Evolutionary conservation across 2,888 invertebrate species (phyloP).

Genomic region (Nomada fucata): DNA sequence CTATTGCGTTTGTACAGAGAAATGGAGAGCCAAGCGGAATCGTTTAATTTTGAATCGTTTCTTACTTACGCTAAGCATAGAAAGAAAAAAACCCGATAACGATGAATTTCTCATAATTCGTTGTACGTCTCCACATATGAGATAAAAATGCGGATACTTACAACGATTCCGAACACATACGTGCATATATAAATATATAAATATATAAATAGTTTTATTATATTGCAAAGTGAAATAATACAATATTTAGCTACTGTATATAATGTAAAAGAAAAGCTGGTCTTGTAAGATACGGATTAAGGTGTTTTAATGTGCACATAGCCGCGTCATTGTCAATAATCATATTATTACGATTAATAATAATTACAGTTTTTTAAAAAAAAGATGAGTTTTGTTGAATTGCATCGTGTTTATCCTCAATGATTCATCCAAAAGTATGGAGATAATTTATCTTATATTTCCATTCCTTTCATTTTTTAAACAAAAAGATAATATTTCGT

Average conservation of each 20-base stretch:
- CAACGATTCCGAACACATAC: slow-evolving; percentile 48
- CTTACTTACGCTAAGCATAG: slow-evolving; percentile 64
- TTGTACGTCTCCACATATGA: slow-evolving; percentile 39
- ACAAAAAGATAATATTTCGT: too few relatives aligned
- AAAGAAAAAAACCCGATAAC: slow-evolving; percentile 44
- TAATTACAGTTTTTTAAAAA: slow-evolving; percentile 83
- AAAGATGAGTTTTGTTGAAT: slow-evolving; percentile 85
- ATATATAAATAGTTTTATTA: slow-evolving; percentile 80
- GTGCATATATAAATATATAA: slow-evolving; percentile 73
- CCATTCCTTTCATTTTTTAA: too few relatives aligned
- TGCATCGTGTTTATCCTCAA: neutral
- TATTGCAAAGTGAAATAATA: slow-evolving; percentile 78
- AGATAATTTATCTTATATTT: too few relatives aligned
- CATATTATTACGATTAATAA: slow-evolving; percentile 84
- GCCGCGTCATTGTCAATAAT: slow-evolving; percentile 84
- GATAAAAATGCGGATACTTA: slow-evolving; percentile 38
- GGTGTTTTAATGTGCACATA: slow-evolving; percentile 87
- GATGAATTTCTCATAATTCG: slow-evolving; percentile 56
- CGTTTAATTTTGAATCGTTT: slow-evolving; percentile 68
- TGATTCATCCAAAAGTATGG: too few relatives aligned
- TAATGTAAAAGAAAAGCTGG: slow-evolving; percentile 85
- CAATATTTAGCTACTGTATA: slow-evolving; percentile 84
- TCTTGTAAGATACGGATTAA: slow-evolving; percentile 85
- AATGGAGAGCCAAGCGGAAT: slow-evolving; percentile 48
- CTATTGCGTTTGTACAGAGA: slow-evolving; percentile 55